Conservation (phyloP, 2,797 vertebrate species). For the Intellagama lesueurii region DNA sequence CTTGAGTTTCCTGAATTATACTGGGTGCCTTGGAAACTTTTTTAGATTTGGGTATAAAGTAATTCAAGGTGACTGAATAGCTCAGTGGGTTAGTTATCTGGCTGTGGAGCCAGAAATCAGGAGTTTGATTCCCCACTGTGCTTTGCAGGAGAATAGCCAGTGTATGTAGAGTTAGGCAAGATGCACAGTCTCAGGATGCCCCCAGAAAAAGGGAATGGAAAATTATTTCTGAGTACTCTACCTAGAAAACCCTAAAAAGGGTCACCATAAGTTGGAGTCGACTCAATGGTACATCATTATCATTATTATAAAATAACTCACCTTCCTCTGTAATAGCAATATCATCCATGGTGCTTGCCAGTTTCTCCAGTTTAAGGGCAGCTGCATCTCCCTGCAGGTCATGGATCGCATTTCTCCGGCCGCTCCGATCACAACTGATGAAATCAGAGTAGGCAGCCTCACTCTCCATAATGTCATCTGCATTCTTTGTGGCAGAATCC, state of each 20-base stretch:
- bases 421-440: conserved; percentile 93
- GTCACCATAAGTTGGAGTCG: no score
- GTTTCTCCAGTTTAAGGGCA: conserved; percentile 84
- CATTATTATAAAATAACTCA: conserved; percentile 51
- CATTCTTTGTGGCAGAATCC: conserved; percentile 82
- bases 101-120: no score
- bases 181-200: no score
- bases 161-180: no score
- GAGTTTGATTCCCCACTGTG: no score
- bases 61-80: background rate
- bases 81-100: no score
- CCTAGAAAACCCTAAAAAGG: no score
- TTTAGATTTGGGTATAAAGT: conserved; percentile 77
- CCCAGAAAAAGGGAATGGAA: no score
- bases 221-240: no score
- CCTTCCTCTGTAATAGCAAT: conserved; percentile 79
- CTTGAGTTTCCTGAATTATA: conserved; percentile 6
- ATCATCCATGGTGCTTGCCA: conserved; percentile 88
- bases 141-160: no score
- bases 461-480: conserved; percentile 93
- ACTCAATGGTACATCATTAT: no score
- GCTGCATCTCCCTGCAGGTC: conserved; percentile 87
- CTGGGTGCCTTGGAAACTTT: conserved; percentile 42
- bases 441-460: conserved; percentile 96
- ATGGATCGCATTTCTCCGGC: conserved; percentile 95